Percentiles rank a stretch among this genome's conserved stretches.
Evolutionary conservation across 2,797 vertebrate genomes (phyloP).

Genomic region (Pyrrhura leucotis): DNA sequence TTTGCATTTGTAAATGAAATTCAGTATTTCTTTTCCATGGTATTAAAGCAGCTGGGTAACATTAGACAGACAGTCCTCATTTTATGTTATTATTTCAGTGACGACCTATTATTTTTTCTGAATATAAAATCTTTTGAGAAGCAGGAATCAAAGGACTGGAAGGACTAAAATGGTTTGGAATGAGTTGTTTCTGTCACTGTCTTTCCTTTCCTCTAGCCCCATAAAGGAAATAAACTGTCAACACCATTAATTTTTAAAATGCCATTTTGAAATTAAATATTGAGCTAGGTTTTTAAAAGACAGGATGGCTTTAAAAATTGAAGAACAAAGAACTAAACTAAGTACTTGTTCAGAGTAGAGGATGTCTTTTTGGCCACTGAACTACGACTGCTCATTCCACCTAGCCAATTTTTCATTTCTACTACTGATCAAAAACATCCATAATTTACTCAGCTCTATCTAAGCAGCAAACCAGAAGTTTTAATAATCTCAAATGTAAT

Average conservation of each 20-base stretch:
- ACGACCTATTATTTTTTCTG: slow-evolving; percentile 9
- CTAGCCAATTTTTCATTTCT: neutral
- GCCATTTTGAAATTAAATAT: slow-evolving; percentile 50
- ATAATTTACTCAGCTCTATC: neutral
- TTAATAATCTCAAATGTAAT: neutral
- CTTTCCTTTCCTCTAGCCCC: neutral
- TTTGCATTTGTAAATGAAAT: slow-evolving; percentile 1
- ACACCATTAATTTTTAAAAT: slow-evolving; percentile 47
- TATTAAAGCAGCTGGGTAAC: neutral
- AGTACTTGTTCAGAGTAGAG: neutral
- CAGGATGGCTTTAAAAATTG: slow-evolving; percentile 34
- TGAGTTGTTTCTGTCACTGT: slow-evolving; percentile 1
- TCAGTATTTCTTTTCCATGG: neutral
- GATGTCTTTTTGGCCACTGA: neutral
- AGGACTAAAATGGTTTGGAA: neutral
- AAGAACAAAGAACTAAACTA: neutral
- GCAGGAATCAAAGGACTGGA: neutral
- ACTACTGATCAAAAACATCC: neutral
- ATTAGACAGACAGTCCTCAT: neutral
- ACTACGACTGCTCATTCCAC: neutral
- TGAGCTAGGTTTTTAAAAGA: slow-evolving; percentile 9
- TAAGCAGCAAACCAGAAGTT: neutral
- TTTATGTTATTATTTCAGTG: slow-evolving; percentile 11
- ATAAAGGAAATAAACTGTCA: slow-evolving; percentile 47
- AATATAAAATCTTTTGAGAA: neutral